phyloP scores from a whole-genome alignment of 2,888 invertebrate genomes.

The Pollenia amentaria region DNA sequence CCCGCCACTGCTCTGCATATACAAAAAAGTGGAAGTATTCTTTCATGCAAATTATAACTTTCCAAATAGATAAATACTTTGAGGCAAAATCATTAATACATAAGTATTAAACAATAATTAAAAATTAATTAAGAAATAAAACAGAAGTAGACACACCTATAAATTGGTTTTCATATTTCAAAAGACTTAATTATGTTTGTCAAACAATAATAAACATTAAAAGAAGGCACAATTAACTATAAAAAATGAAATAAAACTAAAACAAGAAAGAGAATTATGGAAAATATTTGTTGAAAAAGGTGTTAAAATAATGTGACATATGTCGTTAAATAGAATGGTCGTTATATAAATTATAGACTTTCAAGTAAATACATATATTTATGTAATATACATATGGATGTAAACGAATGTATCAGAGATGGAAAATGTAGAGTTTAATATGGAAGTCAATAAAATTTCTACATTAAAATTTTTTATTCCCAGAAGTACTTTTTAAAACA shows the following conservation, averaged over 20 bases:
- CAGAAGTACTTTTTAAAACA: no score
- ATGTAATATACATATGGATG: neutral
- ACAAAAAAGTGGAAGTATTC: no score
- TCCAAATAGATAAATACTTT: no score
- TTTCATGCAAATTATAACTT: no score
- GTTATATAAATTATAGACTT: conserved; percentile 13
- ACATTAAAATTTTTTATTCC: no score
- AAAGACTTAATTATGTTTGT: neutral
- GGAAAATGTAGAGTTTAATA: no score
- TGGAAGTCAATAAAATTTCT: no score
- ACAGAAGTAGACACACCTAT: neutral
- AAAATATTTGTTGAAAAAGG: conserved; percentile 24
- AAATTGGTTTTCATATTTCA: neutral
- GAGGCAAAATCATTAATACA: no score
- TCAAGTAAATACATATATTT: neutral
- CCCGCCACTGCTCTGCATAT: no score
- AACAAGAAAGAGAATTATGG: neutral
- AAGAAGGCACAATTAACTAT: conserved; percentile 40
- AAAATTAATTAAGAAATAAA: neutral
- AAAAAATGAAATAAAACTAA: neutral
- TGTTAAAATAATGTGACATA: conserved; percentile 58
- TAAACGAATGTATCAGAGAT: no score
- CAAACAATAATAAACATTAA: neutral
- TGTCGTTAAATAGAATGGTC: conserved; percentile 1
- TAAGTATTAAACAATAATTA: neutral